Evolutionary conservation across 2,888 invertebrate genomes (phyloP).

Genomic region (Lasioglossum zephyrum): DNA sequence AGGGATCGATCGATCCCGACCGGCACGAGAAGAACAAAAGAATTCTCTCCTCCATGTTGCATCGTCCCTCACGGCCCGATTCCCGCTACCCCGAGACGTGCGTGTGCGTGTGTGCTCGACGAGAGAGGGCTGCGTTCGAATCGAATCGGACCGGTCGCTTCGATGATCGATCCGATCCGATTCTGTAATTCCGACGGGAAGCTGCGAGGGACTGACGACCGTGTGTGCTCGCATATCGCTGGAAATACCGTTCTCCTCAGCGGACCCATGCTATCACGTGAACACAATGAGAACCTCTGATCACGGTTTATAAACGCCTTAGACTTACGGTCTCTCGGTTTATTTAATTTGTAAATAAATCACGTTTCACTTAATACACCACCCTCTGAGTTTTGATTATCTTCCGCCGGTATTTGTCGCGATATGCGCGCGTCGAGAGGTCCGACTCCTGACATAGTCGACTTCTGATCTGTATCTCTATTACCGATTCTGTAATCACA

Average conservation of each 20-base stretch:
- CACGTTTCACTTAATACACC: conserved; percentile 16
- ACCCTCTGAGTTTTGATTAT: conserved; percentile 9
- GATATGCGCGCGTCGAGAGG: conserved; percentile 14
- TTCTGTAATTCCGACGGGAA: conserved; percentile 13
- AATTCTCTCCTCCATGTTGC: conserved; percentile 45
- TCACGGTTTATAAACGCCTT: not conserved
- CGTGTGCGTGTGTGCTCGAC: conserved; percentile 54
- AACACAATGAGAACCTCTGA: conserved; percentile 5
- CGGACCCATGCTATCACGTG: not conserved
- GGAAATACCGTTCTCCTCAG: not conserved
- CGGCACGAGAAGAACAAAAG: conserved; percentile 29
- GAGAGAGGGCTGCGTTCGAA: conserved; percentile 6
- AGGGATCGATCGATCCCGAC: conserved; percentile 1
- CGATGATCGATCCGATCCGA: conserved; percentile 15
- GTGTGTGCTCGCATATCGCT: conserved; percentile 19
- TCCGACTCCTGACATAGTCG: not conserved
- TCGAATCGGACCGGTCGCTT: not conserved
- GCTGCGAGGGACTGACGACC: not conserved
- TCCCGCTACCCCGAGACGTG: conserved; percentile 44
- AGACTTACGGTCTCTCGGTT: not conserved
- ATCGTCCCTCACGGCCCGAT: conserved; percentile 31
- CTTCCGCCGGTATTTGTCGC: not conserved
- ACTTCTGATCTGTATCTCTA: not conserved
- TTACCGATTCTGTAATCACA: conserved; percentile 33
- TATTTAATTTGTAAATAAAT: conserved; percentile 56